Base-by-base conservation (phyloP, 2,888 invertebrate species). In the Dryadula phaetusa region DNA sequence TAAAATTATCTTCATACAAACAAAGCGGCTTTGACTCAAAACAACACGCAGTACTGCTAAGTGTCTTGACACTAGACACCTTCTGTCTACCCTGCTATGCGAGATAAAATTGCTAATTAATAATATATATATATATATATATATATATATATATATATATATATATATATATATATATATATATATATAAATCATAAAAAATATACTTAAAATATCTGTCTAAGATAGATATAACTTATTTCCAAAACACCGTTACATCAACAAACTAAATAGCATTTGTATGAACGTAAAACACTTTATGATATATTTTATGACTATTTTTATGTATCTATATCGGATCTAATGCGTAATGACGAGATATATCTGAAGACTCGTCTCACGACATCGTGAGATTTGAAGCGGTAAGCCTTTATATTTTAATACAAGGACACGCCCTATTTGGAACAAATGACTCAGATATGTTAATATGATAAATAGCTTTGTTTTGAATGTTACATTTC, bases 321-420 rank as follows among this genome's bases (percentile, higher is more conserved):
- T 61, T 66, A 66, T 66, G 37, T 60, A 61, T 53, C 62, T 56
- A 32, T 56, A 56, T 62, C 58, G 37, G 28, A 44, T 47, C 54
- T 66, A 69, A 69, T 69, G 54, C 42, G 42, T 58, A 58, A 42
- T 58, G 42, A 58, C 58, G 37, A 40, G 58, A 58, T 40, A 37
- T 58, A 58, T 58, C 58, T 58, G 8, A 58, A 58, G 22, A 22
- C 16, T 40, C 22, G 25, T 58, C 58, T 58, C 58, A 58, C 61
- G 46, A 66, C 40, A 64, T 67, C 72, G 70, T 70, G 70, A 72
- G 72, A 72, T 64, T 63, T 66, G 42, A 60, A 56, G 52, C 64
- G 69, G 62, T 20, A 7, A 20, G 58, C 49, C 66, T 64, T 34
- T 70, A 66, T 67, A 72, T 72, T 66, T 64, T 47, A 52, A 64